Conservation (phyloP, 1,140 invertebrate genomes). For the Neodiprion virginianus region DNA sequence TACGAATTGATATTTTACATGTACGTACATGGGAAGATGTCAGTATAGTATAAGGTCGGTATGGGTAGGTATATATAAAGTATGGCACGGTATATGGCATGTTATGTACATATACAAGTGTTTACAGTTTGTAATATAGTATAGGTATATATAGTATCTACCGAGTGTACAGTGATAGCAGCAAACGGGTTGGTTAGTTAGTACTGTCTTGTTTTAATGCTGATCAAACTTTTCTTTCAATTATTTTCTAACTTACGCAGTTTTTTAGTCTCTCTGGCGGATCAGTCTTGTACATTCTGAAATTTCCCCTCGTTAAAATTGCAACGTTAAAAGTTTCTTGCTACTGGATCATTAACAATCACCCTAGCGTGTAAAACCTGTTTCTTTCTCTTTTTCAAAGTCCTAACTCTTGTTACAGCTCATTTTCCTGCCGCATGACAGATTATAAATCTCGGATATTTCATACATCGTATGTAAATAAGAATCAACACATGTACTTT, state of each 20-base stretch:
- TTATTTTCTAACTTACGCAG: background rate
- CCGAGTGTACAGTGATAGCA: background rate
- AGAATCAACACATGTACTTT: too few relatives aligned
- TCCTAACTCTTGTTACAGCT: too few relatives aligned
- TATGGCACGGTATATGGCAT: background rate
- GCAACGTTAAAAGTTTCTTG: too few relatives aligned
- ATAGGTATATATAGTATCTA: background rate
- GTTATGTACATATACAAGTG: constrained; percentile 5
- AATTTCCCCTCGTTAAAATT: background rate
- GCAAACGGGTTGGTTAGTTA: constrained; percentile 3
- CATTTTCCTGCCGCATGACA: too few relatives aligned
- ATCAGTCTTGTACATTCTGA: constrained; percentile 2
- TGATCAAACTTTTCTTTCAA: background rate
- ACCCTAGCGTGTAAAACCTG: too few relatives aligned
- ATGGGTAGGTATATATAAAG: background rate
- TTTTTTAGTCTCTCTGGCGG: background rate
- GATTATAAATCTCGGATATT: too few relatives aligned
- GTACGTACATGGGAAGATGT: background rate
- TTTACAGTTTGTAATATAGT: background rate
- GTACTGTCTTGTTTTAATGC: background rate
- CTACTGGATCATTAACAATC: too few relatives aligned
- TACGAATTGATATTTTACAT: background rate
- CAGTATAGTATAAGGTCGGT: background rate
- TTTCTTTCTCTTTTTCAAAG: too few relatives aligned
- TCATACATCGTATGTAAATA: too few relatives aligned